A percentile compares a stretch with the other conserved stretches of the same genome.
phyloP scores from a whole-genome alignment of 2,113 vertebrate genomes.

The Campylorhamphus procurvoides region DNA sequence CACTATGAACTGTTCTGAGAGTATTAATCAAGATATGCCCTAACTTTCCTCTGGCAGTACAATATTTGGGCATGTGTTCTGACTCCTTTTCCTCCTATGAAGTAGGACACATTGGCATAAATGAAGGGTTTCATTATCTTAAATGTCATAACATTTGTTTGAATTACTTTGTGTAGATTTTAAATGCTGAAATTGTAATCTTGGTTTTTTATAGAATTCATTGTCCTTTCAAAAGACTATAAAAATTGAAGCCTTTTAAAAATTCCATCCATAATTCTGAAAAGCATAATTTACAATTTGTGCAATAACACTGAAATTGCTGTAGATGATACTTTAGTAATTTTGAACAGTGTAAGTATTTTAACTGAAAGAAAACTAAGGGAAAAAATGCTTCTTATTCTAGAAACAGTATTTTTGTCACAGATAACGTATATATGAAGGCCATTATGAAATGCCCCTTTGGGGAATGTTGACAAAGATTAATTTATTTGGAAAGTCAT shows the following conservation, averaged over 20 bases:
- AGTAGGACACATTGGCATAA: conserved; percentile 77
- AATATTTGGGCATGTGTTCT: conserved; percentile 84
- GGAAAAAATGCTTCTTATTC: conserved; percentile 62
- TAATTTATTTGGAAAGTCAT: conserved; percentile 32
- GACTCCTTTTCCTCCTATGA: conserved; percentile 74
- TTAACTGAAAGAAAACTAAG: conserved; percentile 59
- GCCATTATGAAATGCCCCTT: conserved; percentile 42
- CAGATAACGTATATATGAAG: conserved; percentile 57
- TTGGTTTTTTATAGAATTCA: conserved; percentile 73
- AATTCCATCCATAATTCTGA: conserved; percentile 70
- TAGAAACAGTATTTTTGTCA: conserved; percentile 55
- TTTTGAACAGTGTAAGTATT: conserved; percentile 69
- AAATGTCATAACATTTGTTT: conserved; percentile 87
- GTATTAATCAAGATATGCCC: conserved; percentile 79
- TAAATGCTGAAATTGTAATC: conserved; percentile 79
- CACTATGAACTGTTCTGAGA: conserved; percentile 64
- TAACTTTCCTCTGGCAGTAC: conserved; percentile 80
- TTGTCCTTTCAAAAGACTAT: conserved; percentile 73
- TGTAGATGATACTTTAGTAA: conserved; percentile 60
- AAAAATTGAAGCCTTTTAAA: conserved; percentile 64
- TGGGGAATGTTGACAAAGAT: conserved; percentile 37
- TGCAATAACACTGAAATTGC: conserved; percentile 66
- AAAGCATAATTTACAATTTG: conserved; percentile 71
- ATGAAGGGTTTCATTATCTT: conserved; percentile 82
- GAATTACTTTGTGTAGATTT: conserved; percentile 80